Percentiles rank a stretch among this genome's conserved stretches.
Conservation (phyloP, 2,888 invertebrate genomes). For the Polymixis flavicincta region DNA sequence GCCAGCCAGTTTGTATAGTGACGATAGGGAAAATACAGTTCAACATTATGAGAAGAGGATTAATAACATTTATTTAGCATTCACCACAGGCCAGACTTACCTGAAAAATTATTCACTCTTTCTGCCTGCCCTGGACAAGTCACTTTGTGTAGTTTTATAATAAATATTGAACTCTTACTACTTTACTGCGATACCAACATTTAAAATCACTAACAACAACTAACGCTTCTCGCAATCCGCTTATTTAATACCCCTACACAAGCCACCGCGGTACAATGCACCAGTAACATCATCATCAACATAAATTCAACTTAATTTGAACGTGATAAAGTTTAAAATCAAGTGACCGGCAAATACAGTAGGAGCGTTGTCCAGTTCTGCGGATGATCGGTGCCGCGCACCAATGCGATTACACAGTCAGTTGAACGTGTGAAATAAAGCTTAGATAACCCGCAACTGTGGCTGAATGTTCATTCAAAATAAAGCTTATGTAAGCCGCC, state of each 20-base stretch:
- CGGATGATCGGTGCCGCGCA: constrained; percentile 71
- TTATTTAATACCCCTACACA: constrained; percentile 61
- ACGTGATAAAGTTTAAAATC: constrained; percentile 36
- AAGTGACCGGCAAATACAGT: constrained; percentile 34
- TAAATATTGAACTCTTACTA: background rate
- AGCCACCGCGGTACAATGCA: constrained; percentile 52
- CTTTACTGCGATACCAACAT: background rate
- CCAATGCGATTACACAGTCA: constrained; percentile 76
- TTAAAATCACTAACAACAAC: constrained; percentile 17
- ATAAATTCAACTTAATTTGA: background rate
- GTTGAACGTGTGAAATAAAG: constrained; percentile 73
- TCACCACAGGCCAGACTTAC: background rate
- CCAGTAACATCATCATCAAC: constrained; percentile 23
- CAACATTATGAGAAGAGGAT: background rate
- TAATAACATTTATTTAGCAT: too few relatives aligned
- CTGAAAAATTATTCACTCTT: background rate
- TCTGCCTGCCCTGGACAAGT: background rate
- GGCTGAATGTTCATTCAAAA: constrained; percentile 26
- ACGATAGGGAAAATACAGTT: background rate
- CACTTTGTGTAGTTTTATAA: background rate
- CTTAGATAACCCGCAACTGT: constrained; percentile 44
- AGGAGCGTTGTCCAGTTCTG: constrained; percentile 62
- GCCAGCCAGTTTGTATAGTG: background rate
- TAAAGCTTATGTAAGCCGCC: constrained; percentile 34
- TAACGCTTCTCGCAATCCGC: constrained; percentile 38